Base-by-base conservation (phyloP, 2,888 invertebrate species). In the Vanessa cardui region DNA sequence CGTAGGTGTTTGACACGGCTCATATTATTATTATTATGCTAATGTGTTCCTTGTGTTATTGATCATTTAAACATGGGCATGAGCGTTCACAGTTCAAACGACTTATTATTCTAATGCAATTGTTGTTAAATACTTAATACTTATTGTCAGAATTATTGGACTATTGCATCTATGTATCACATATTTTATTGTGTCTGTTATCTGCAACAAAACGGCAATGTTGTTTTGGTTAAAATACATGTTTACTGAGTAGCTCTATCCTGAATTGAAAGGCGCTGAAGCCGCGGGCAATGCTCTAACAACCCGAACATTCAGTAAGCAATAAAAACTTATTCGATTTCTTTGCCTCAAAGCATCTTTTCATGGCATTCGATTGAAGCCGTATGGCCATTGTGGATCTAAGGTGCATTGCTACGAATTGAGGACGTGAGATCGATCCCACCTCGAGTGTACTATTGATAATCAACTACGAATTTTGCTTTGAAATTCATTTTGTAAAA, bases 311-410 rank as follows among this genome's bases (percentile, higher is more conserved):
- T 21, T 66, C 26, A 62, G 6, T 39, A 44, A 44, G 58, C 58
- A 58, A 58, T 62, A 62, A 52, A 50, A 52, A 60, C 63, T 68
- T 63, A 63, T 71, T 61, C 58, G 62, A 70, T 70, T 70, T 70
- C 64, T 62, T 31, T 47, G 39, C 20, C 61, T 64, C 52, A 70
- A 66, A 68, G 66, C 59, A 50, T 46, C 68, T 66, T 68, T 71
- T 68, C 63, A 63, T 15, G 67, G 46, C 58, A 21, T 31, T 54
- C 49, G 58, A 62, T 33, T 46, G 46, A 61, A 64, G 62, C 62
- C 62, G 52, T 49, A 58, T 33, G 58, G 47, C 47, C 58, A 66
- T 69, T 71, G 69, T 64, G 18, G 46, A 66, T 45, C 33, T 58
- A 46, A 47, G 58, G 61, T 64, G 64, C 52, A 71, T 61, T 71